A percentile compares a stretch with the other conserved stretches of the same genome.
Evolutionary conservation across 2,888 invertebrate species (phyloP).

Genomic region (Brachypterus glaber): DNA sequence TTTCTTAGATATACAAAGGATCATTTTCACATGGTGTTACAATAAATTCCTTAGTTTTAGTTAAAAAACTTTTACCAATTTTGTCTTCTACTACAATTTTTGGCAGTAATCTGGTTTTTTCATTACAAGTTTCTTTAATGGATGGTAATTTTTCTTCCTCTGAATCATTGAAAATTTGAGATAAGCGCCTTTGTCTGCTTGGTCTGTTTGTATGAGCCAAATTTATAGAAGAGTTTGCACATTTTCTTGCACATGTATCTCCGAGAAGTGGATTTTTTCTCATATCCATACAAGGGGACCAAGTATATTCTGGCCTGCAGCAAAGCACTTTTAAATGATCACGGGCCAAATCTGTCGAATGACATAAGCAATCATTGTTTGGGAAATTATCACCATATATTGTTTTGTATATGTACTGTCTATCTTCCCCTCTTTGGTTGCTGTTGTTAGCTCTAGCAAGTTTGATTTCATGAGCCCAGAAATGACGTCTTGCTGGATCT

Average conservation of each 20-base stretch:
- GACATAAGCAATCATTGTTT: constrained; percentile 19
- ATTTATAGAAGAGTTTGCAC: too few species aligned
- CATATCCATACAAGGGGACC: constrained; percentile 27
- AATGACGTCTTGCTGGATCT: constrained; percentile 39
- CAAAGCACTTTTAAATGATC: constrained; percentile 20
- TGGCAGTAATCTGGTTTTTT: constrained; percentile 13
- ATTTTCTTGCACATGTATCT: too few species aligned
- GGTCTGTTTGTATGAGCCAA: too few species aligned
- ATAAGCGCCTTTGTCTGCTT: constrained; percentile 17
- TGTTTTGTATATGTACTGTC: neutral
- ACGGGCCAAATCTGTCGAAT: constrained; percentile 27
- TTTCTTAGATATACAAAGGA: constrained; percentile 10
- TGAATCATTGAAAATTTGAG: constrained; percentile 20
- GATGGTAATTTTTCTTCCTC: constrained; percentile 13
- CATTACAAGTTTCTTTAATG: constrained; percentile 9
- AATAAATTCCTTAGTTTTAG: constrained; percentile 19
- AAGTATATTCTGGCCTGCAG: constrained; percentile 27
- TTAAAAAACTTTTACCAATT: constrained; percentile 13
- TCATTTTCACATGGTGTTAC: constrained; percentile 26
- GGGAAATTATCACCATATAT: neutral
- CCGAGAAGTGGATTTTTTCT: too few species aligned
- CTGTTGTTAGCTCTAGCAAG: constrained; percentile 49
- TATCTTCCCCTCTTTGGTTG: constrained; percentile 24
- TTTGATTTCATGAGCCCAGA: constrained; percentile 57
- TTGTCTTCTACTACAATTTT: constrained; percentile 1